phyloP scores from a whole-genome alignment of 92 coral and sea anemone species.

The Bergia puertoricense region DNA sequence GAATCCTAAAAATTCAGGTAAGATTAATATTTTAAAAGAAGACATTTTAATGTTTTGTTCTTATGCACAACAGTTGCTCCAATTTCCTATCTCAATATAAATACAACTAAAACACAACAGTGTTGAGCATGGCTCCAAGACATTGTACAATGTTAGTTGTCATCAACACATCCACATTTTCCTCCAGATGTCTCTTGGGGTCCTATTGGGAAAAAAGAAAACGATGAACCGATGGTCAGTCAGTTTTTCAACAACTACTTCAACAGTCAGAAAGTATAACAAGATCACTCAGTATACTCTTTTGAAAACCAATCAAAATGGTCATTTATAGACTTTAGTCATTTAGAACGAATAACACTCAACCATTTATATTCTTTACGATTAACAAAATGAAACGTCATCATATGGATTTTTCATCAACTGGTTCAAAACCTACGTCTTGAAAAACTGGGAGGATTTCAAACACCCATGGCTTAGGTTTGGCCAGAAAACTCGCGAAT shows the following conservation, averaged over 20 bases:
- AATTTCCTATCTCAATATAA: neutral
- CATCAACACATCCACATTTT: constrained; percentile 93
- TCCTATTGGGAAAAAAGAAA: constrained; percentile 62
- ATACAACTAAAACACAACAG: constrained; percentile 78
- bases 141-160: constrained; percentile 97
- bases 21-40: neutral
- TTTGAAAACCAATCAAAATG: neutral
- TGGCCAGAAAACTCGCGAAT: neutral
- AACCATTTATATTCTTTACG: neutral
- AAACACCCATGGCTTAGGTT: neutral
- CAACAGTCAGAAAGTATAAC: neutral
- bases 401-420: neutral
- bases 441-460: neutral
- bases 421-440: neutral
- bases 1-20: neutral
- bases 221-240: neutral
- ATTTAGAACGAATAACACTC: neutral
- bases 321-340: neutral
- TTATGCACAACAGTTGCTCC: neutral
- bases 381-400: neutral
- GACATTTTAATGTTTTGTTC: neutral
- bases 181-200: constrained; percentile 98
- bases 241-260: neutral
- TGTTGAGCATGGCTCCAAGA: constrained; percentile 93
- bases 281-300: neutral